Evolutionary conservation across 2,888 invertebrate species (phyloP).

Genomic region (Lysandra coridon): DNA sequence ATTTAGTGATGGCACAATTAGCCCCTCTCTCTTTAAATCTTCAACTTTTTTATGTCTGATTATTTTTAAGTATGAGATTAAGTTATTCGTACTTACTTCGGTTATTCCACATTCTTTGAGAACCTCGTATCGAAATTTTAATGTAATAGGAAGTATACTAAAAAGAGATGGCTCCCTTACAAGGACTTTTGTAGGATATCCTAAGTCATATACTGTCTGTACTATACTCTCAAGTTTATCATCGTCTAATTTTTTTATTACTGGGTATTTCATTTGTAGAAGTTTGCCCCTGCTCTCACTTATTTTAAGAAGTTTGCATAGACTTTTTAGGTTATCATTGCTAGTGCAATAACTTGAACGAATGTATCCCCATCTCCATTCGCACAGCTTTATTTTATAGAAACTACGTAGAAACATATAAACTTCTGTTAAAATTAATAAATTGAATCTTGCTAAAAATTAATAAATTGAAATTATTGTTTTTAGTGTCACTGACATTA

Average conservation of each 20-base stretch:
- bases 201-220: conserved; percentile 55
- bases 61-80: conserved; percentile 58
- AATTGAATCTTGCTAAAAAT: neutral
- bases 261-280: conserved; percentile 61
- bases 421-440: neutral
- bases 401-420: conserved; percentile 39
- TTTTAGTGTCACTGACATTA: neutral
- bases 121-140: conserved; percentile 63
- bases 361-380: conserved; percentile 32
- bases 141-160: conserved; percentile 60
- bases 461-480: neutral
- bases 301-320: conserved; percentile 59
- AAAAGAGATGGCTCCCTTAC: conserved; percentile 60
- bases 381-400: conserved; percentile 34
- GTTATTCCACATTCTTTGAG: conserved; percentile 67
- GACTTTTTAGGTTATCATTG: conserved; percentile 42
- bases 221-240: conserved; percentile 51
- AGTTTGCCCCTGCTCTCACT: conserved; percentile 57
- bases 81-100: conserved; percentile 48
- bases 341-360: conserved; percentile 32
- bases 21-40: conserved; percentile 54
- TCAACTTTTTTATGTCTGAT: conserved; percentile 59
- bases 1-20: conserved; percentile 54
- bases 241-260: conserved; percentile 55
- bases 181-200: conserved; percentile 53